These are phyloP conservation scores for Danio choprae DNA, from an alignment of 2,797 vertebrate species.

Conservation along the genomic window DNA sequence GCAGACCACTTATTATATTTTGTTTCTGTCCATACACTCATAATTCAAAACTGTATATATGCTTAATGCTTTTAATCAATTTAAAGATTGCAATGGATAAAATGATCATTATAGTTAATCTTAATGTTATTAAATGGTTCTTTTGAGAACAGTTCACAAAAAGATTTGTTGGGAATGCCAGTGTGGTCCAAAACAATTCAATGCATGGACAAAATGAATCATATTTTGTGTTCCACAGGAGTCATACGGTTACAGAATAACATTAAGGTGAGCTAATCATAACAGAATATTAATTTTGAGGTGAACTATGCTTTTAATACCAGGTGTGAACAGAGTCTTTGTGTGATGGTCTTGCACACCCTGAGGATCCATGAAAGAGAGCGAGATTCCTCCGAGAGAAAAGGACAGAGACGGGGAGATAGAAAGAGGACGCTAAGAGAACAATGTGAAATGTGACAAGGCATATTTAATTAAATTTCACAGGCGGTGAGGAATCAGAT, in stretches of 20 bases:
- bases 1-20: not conserved
- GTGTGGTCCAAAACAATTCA: not conserved
- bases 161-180: not conserved
- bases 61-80: not conserved
- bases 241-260: not conserved
- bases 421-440: conserved; percentile 35
- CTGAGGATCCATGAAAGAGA: conserved; percentile 21
- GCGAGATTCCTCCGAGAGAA: not conserved
- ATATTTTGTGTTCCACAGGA: not conserved
- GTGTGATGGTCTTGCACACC: not conserved
- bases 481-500: conserved; percentile 71
- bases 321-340: not conserved
- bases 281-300: not conserved
- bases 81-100: not conserved
- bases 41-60: no score
- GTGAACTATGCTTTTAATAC: conserved; percentile 2
- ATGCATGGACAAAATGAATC: not conserved
- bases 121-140: not conserved
- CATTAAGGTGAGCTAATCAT: not conserved
- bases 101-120: not conserved
- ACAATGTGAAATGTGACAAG: conserved; percentile 62
- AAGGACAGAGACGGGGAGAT: conserved; percentile 24
- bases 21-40: not conserved
- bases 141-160: not conserved
- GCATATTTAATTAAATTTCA: conserved; percentile 78